Conservation (phyloP, 2,113 vertebrate species). For the Spea multiplicata region DNA sequence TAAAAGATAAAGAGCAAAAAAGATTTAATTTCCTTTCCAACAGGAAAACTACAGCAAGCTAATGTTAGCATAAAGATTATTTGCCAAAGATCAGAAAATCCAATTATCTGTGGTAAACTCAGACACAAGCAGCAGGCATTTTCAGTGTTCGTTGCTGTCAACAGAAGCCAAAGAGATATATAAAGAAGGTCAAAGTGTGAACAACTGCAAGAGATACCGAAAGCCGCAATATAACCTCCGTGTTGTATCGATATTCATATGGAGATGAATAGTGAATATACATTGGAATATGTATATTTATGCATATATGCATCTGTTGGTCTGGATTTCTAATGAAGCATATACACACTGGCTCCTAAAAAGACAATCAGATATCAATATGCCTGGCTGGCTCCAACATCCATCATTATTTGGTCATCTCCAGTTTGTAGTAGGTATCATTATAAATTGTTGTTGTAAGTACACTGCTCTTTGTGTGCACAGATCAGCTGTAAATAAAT, state of each 20-base stretch:
- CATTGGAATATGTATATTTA: too few species aligned
- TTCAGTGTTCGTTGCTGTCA: conserved; percentile 26
- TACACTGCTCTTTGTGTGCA: neutral
- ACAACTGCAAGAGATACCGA: too few species aligned
- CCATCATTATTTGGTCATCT: neutral
- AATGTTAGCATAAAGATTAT: conserved; percentile 46
- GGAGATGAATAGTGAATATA: too few species aligned
- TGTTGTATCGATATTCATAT: too few species aligned
- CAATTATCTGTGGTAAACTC: conserved; percentile 39
- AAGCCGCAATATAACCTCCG: too few species aligned
- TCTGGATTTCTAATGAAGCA: too few species aligned
- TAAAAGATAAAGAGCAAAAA: conserved; percentile 28
- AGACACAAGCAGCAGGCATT: conserved; percentile 23
- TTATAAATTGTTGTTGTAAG: neutral
- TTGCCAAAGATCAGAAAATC: conserved; percentile 44
- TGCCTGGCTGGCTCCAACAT: neutral
- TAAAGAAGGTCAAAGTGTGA: conserved; percentile 19
- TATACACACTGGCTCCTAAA: too few species aligned
- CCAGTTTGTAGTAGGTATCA: neutral
- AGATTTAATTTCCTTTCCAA: conserved; percentile 42
- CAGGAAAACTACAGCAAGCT: conserved; percentile 39
- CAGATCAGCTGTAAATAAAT: neutral
- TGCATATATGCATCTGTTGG: too few species aligned
- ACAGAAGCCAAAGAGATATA: conserved; percentile 29
- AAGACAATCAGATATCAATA: too few species aligned